These are phyloP conservation scores for Lymantria dispar DNA, from an alignment of 2,888 invertebrate species.

Conservation along the genomic window DNA sequence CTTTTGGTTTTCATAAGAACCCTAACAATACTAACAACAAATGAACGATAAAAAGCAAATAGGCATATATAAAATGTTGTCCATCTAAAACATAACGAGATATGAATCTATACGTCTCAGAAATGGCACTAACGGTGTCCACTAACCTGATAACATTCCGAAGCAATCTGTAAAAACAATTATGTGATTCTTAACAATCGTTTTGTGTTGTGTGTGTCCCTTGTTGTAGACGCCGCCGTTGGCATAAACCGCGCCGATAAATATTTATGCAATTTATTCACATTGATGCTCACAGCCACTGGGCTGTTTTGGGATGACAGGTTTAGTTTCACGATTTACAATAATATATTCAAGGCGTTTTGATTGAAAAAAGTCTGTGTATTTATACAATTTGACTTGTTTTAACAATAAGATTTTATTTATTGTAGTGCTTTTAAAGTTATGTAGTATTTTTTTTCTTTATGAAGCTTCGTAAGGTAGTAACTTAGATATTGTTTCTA, in stretches of 20 bases:
- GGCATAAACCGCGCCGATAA: slow-evolving; percentile 69
- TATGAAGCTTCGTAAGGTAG: no score
- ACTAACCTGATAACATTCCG: slow-evolving; percentile 59
- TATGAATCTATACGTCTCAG: slow-evolving; percentile 46
- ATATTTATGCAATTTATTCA: slow-evolving; percentile 80
- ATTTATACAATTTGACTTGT: neutral
- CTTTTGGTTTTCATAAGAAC: no score
- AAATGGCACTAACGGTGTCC: slow-evolving; percentile 74
- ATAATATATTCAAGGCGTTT: neutral
- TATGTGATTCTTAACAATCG: slow-evolving; percentile 66
- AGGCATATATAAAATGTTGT: slow-evolving; percentile 24
- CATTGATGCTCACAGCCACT: slow-evolving; percentile 44
- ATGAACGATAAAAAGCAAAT: no score
- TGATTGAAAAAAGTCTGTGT: neutral
- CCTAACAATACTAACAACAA: no score
- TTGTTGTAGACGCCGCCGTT: slow-evolving; percentile 57
- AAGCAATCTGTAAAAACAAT: slow-evolving; percentile 73
- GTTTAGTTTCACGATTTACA: neutral
- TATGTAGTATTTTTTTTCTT: no score
- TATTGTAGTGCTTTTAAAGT: no score
- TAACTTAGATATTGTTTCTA: no score
- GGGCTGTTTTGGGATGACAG: slow-evolving; percentile 24
- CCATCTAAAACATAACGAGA: slow-evolving; percentile 30
- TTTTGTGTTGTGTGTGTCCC: slow-evolving; percentile 57
- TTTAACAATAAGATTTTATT: no score